Evolutionary conservation across 2,888 invertebrate species (phyloP), one percentile per base, ranked within the genome.

Genomic region (Orthosia incerta): DNA sequence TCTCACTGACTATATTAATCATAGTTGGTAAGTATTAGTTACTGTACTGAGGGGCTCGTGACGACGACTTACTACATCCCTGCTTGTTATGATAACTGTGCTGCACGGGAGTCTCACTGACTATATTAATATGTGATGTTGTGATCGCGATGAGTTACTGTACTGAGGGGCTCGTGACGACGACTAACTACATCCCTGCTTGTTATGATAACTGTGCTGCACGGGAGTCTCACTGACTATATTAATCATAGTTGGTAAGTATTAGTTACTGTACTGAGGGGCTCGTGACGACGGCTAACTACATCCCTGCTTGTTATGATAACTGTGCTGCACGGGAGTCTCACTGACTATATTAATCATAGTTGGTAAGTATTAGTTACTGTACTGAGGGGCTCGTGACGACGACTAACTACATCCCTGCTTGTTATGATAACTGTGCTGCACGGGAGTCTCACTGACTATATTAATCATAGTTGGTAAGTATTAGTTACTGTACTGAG

Each of bases 281-380:
- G 66, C 13, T 53, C 89, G 84, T 85, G 86, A 76, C 80, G 57
- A 80, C 72, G 79, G 85, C 88, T 85, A 82, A 65, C 71, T 39
- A 80, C 76, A 68, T 23, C 16, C 18, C 55, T 31, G 55, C 23
- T n/a, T 18, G 55, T 15, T 13, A 11, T 50, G 20, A 51, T 23
- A 48, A 12, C 11, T 15, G 39, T 18, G 51, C 20, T 15, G 1
- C 39, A 16, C 39, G 15, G 23, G 15, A 60, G 13, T 31, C 31
- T 31, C 0, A 4, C 31, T 20, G 12, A 16, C 51, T 23, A 1
- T 31, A 31, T 31, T 31, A 31, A 31, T 18, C 50, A 31, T 31
- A 31, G 31, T 31, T 31, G 31, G n/a, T n/a, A n/a, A n/a, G n/a
- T n/a, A n/a, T n/a, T n/a, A 83, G 76, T 63, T 77, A 81, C 77